phyloP scores from a whole-genome alignment of 2,797 vertebrate species.

The Lepilemur ruficaudatus region DNA sequence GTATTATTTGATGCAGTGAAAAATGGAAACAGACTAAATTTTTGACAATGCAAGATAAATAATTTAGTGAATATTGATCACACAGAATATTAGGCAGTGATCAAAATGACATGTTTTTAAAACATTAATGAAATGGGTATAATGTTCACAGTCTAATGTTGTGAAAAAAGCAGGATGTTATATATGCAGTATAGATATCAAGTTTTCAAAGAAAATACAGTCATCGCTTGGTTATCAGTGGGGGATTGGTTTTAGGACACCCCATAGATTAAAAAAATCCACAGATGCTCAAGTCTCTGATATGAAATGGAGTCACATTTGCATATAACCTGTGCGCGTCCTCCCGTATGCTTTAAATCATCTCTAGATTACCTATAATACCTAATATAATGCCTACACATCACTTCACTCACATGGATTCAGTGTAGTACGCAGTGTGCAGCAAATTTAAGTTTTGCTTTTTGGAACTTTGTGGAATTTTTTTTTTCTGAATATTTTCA shows the following conservation, averaged over 20 bases:
- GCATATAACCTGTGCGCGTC: background rate
- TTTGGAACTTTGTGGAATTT: background rate
- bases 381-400: background rate
- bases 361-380: background rate
- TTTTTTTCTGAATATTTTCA: background rate
- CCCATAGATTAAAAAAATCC: background rate
- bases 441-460: background rate
- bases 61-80: background rate
- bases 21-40: background rate
- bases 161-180: background rate
- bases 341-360: background rate
- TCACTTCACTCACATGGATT: background rate
- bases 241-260: background rate
- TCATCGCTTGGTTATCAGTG: background rate
- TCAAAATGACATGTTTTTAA: slow-evolving; percentile 8
- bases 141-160: background rate
- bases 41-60: background rate
- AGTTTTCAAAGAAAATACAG: background rate
- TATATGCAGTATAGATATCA: background rate
- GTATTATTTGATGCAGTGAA: background rate
- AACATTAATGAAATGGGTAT: background rate
- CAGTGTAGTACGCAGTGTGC: background rate
- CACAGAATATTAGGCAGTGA: background rate
- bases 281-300: background rate
- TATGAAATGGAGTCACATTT: background rate